These are phyloP conservation scores for Silurus asotus DNA, from an alignment of 2,113 vertebrate species.

Conservation along the genomic window DNA sequence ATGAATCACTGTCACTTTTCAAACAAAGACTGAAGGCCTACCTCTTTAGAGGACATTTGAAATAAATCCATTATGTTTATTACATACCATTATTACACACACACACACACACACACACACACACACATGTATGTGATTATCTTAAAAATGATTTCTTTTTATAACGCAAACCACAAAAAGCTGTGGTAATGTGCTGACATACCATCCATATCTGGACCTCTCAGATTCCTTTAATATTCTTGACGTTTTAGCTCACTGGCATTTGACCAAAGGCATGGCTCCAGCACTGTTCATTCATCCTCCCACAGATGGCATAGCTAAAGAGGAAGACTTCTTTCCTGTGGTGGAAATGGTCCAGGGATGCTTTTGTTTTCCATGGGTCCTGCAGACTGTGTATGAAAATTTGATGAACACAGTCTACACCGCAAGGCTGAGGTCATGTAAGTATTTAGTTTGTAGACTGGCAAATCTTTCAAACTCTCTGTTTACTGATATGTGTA, in stretches of 20 bases:
- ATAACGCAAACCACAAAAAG: neutral
- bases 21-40: neutral
- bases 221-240: neutral
- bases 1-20: constrained; percentile 26
- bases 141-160: neutral
- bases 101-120: neutral
- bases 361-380: constrained; percentile 35
- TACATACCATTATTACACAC: neutral
- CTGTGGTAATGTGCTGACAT: neutral
- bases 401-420: constrained; percentile 30
- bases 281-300: constrained; percentile 44
- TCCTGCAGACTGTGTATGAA: constrained; percentile 36
- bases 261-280: constrained; percentile 24
- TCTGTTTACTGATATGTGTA: neutral
- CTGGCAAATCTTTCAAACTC: neutral
- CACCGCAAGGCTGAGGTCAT: neutral
- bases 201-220: neutral
- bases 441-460: neutral
- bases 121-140: neutral
- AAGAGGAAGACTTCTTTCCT: constrained; percentile 46
- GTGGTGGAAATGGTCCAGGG: constrained; percentile 14
- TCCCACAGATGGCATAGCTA: constrained; percentile 32
- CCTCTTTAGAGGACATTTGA: neutral
- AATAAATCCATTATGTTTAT: neutral
- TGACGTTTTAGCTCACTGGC: constrained; percentile 12